Evolutionary conservation across 2,113 vertebrate species (phyloP), one percentile per base, ranked within the genome.

Genomic region (Cairina moschata): DNA sequence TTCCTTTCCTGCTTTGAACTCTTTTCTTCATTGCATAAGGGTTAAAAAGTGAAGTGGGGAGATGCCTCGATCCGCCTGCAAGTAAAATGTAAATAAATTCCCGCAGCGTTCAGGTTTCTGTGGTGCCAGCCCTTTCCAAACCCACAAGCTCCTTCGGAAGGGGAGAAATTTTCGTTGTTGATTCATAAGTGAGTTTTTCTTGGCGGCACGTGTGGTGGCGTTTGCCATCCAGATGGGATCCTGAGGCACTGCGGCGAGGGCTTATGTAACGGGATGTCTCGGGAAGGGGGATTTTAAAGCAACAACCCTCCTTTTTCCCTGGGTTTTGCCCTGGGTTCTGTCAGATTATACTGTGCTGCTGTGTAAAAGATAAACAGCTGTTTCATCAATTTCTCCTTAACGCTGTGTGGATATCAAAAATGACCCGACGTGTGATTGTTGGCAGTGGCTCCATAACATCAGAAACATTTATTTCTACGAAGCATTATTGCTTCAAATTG

Each of bases 181-280:
- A 93, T 95, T 95, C 95, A 62, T 46, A n/a, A 89, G 90, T 31
- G 88, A 97, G 95, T 96, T 97, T 97, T 93, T 95, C 96, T 97
- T 97, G 97, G 98, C 93, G 26, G 92, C 42, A 59, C 13, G 62
- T 42, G 46, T 36, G 78, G 48, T 16, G 81, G 93, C 18, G 71
- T 92, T 94, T 90, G 97, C 96, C 95, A 92, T 96, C 82, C 87
- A 91, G 95, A 93, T 88, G 94, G 96, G 96, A 82, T 94, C 92
- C 65, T 48, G 75, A 56, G 95, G 91, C 84, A 32, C 96, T 58
- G 86, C 81, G 60, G 95, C 50, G 73, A 95, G 93, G 96, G 75
- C 78, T 97, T 92, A 87, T 93, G 93, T 94, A 96, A 95, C 56
- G 71, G 60, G 89, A 63, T 46, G 97, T 76, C 90, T 95, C 3